Percentiles rank a stretch among this genome's conserved stretches.
Evolutionary conservation across 2,888 invertebrate genomes (phyloP).

Genomic region (Meiosimyza platycephala): DNA sequence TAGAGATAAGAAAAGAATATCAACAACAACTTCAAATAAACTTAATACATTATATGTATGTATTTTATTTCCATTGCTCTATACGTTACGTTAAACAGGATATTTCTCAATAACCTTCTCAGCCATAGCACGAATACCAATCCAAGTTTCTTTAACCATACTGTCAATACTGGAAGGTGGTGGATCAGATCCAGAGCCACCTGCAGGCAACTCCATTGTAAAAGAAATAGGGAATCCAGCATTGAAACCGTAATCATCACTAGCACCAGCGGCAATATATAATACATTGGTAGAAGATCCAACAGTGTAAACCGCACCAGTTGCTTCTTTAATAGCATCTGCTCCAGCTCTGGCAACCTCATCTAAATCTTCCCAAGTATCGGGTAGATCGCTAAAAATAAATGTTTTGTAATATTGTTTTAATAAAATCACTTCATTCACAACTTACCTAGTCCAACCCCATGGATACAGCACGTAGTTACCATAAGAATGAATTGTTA

Average conservation of each 20-base stretch:
- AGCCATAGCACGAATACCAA: slow-evolving; percentile 63
- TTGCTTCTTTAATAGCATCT: slow-evolving; percentile 61
- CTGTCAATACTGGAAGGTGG: slow-evolving; percentile 70
- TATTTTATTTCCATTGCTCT: no score
- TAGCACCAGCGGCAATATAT: slow-evolving; percentile 71
- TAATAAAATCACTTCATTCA: no score
- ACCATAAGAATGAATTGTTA: slow-evolving; percentile 82
- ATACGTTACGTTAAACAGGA: no score
- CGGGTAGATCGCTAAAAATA: slow-evolving; percentile 63
- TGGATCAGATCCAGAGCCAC: slow-evolving; percentile 72
- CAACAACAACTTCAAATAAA: slow-evolving; percentile 5
- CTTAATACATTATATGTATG: neutral
- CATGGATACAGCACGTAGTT: slow-evolving; percentile 76
- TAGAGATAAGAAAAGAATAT: no score
- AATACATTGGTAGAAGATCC: slow-evolving; percentile 69
- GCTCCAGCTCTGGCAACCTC: slow-evolving; percentile 62
- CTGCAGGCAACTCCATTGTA: slow-evolving; percentile 73
- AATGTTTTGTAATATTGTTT: neutral
- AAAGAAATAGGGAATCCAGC: slow-evolving; percentile 69
- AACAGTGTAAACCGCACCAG: slow-evolving; percentile 62
- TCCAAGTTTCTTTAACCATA: slow-evolving; percentile 73
- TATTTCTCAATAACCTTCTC: slow-evolving; percentile 47
- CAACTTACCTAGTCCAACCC: slow-evolving; percentile 68
- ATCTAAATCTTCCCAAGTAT: slow-evolving; percentile 66
- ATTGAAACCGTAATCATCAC: slow-evolving; percentile 75